Conservation (phyloP, 2,797 vertebrate species). For the Peromyscus melanophrys region DNA sequence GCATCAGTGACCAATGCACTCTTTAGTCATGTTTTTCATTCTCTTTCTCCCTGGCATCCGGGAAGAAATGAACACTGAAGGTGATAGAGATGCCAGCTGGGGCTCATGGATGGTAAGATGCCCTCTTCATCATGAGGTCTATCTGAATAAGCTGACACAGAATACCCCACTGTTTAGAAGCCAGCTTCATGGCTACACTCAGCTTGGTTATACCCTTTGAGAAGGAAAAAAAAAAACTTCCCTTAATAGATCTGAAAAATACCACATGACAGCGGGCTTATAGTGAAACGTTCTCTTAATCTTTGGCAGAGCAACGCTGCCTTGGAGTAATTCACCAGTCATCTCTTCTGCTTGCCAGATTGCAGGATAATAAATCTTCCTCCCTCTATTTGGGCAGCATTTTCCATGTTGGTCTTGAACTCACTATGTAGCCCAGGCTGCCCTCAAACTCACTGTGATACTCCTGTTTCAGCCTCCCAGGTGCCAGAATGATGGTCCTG, state of each 20-base stretch:
- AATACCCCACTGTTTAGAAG: background rate
- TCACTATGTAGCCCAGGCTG: background rate
- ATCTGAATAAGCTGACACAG: background rate
- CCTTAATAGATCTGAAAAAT: background rate
- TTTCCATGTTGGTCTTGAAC: background rate
- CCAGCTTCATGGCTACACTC: background rate
- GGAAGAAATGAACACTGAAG: background rate
- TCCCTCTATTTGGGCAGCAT: background rate
- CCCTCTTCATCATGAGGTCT: background rate
- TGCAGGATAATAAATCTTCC: background rate
- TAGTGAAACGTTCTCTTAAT: background rate
- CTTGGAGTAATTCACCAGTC: background rate
- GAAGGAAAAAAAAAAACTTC: background rate
- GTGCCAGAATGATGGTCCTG: background rate
- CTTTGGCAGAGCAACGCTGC: background rate
- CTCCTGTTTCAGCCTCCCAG: background rate
- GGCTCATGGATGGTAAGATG: rapidly evolving
- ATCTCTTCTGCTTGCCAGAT: background rate
- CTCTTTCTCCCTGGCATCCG: background rate
- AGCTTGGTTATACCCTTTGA: background rate
- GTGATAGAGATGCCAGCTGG: background rate
- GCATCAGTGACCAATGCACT: background rate
- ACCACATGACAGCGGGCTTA: background rate
- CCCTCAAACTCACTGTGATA: background rate
- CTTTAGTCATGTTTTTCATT: background rate